Percentiles rank a stretch among this genome's conserved stretches.
Conservation (phyloP, 2,113 vertebrate species). For the Lynx canadensis region DNA sequence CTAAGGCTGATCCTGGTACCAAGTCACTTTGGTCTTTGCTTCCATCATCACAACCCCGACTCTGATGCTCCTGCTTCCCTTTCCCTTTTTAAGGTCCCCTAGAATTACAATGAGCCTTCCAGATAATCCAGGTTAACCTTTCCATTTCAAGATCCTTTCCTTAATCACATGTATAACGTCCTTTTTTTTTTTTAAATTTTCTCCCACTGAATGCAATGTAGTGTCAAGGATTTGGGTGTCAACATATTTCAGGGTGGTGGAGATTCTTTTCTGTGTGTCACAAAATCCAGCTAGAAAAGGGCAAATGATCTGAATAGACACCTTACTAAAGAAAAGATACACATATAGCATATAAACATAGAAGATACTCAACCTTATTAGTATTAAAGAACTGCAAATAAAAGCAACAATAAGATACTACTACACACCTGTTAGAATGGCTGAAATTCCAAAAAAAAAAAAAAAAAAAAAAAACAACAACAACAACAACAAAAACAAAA, state of each 20-base stretch:
- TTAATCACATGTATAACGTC: not conserved
- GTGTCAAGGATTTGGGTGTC: not conserved
- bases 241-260: not conserved
- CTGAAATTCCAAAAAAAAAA: not conserved
- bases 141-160: not conserved
- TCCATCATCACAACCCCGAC: not conserved
- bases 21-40: not conserved
- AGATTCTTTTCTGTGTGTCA: not conserved
- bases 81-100: not conserved
- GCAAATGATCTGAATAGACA: not conserved
- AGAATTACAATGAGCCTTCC: not conserved
- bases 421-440: not conserved
- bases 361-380: not conserved
- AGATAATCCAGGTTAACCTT: not conserved
- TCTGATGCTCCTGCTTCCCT: not conserved
- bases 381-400: not conserved
- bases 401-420: not conserved
- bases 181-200: not conserved
- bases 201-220: not conserved
- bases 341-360: not conserved
- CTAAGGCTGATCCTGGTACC: too few relatives aligned
- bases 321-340: not conserved
- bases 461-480: too few relatives aligned
- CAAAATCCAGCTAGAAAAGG: not conserved
- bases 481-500: not conserved